Evolutionary conservation across 2,888 invertebrate genomes (phyloP).

Genomic region (Torymus texanus): DNA sequence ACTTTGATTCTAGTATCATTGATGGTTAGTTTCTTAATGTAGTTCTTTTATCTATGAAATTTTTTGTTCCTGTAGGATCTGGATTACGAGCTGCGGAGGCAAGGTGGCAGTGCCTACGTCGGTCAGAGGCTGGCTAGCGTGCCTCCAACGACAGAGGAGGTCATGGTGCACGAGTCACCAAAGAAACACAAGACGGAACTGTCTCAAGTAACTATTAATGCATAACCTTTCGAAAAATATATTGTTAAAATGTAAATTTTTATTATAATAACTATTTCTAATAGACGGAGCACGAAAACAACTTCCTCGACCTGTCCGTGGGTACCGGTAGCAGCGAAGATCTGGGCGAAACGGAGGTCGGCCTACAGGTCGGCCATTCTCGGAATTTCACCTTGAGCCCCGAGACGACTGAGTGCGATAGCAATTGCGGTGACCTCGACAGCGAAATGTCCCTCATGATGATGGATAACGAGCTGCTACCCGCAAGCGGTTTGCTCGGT

Average conservation of each 20-base stretch:
- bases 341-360: constrained; percentile 81
- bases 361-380: constrained; percentile 82
- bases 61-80: constrained; percentile 77
- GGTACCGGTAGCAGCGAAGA: constrained; percentile 81
- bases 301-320: constrained; percentile 79
- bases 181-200: constrained; percentile 72
- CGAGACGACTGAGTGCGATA: constrained; percentile 94
- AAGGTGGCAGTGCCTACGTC: constrained; percentile 86
- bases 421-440: constrained; percentile 89
- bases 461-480: constrained; percentile 81
- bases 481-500: constrained; percentile 72
- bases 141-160: constrained; percentile 73
- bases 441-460: constrained; percentile 88
- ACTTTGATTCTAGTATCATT: too few species aligned
- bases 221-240: background rate
- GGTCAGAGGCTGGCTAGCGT: constrained; percentile 84
- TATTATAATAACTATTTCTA: constrained; percentile 42
- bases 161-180: constrained; percentile 73
- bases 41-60: too few species aligned
- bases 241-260: background rate
- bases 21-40: too few species aligned
- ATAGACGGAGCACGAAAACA: constrained; percentile 78
- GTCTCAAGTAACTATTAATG: constrained; percentile 63
- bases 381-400: constrained; percentile 93
- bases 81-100: constrained; percentile 86